Evolutionary conservation across 1,140 invertebrate species (phyloP).

Genomic region (Aradophagus sp.): DNA sequence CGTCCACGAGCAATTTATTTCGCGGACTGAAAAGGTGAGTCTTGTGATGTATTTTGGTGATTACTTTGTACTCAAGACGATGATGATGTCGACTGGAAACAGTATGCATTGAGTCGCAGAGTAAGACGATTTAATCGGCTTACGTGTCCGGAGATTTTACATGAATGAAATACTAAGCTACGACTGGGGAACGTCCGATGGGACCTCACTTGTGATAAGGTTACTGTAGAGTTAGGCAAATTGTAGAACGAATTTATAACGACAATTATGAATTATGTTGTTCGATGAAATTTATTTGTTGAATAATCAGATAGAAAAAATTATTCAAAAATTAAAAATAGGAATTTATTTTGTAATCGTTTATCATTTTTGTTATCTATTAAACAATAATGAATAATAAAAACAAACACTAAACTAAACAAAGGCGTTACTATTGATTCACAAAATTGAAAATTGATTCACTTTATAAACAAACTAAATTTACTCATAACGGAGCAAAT

Average conservation of each 20-base stretch:
- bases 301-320: no score
- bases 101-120: constrained; percentile 44
- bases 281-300: constrained; percentile 10
- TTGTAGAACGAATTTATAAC: constrained; percentile 18
- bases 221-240: no score
- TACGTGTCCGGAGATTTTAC: constrained; percentile 41
- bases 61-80: constrained; percentile 48
- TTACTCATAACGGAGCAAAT: constrained; percentile 31
- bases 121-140: constrained; percentile 56
- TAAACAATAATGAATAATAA: no score
- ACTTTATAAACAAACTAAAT: constrained; percentile 7
- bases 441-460: constrained; percentile 22
- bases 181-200: constrained; percentile 6
- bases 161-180: constrained; percentile 51
- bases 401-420: no score
- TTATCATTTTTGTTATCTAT: no score
- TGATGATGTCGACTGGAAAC: constrained; percentile 56
- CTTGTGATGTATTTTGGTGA: constrained; percentile 52
- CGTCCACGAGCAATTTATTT: constrained; percentile 38
- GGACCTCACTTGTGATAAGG: constrained; percentile 31
- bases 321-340: no score
- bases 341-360: no score
- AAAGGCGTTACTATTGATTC: no score
- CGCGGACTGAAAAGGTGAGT: constrained; percentile 19
- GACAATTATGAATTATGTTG: constrained; percentile 35